phyloP scores from a whole-genome alignment of 2,113 vertebrate species.

The Melozone crissalis region DNA sequence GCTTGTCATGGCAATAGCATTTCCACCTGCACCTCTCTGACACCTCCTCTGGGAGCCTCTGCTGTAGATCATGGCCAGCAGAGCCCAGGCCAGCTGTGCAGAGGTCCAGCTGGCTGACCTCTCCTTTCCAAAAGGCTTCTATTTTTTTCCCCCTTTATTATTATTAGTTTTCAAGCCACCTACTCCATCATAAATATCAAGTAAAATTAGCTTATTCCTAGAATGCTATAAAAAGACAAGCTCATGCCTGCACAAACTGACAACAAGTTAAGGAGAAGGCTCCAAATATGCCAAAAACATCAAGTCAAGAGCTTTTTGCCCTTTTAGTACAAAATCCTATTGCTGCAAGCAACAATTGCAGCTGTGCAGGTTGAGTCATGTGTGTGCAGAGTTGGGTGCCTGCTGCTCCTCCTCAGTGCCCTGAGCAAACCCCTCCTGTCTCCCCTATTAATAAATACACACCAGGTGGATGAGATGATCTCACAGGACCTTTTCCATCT shows the following conservation, averaged over 20 bases:
- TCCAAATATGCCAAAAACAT: not conserved
- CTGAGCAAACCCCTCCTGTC: not conserved
- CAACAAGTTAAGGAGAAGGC: not conserved
- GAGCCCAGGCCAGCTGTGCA: conserved; percentile 43
- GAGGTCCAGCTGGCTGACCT: conserved; percentile 44
- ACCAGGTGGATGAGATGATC: conserved; percentile 17
- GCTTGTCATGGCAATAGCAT: conserved; percentile 37
- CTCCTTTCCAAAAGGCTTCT: conserved; percentile 4
- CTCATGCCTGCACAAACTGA: not conserved
- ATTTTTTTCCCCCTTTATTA: not conserved
- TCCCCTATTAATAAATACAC: not conserved
- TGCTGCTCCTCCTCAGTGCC: not conserved
- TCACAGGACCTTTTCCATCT: conserved; percentile 55
- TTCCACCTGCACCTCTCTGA: conserved; percentile 54
- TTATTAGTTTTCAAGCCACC: conserved; percentile 5
- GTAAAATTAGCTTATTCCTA: conserved; percentile 36
- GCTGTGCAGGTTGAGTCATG: accelerated
- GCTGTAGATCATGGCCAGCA: not conserved
- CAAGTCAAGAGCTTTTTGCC: not conserved
- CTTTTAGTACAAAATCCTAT: not conserved
- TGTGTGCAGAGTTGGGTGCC: accelerated
- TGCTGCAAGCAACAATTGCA: not conserved
- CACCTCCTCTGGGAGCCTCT: not conserved
- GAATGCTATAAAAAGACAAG: not conserved
- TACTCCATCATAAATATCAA: not conserved